Evolutionary conservation across 2,113 vertebrate species (phyloP), one percentile per base, ranked within the genome.

Genomic region (Psilopogon haemacephalus): DNA sequence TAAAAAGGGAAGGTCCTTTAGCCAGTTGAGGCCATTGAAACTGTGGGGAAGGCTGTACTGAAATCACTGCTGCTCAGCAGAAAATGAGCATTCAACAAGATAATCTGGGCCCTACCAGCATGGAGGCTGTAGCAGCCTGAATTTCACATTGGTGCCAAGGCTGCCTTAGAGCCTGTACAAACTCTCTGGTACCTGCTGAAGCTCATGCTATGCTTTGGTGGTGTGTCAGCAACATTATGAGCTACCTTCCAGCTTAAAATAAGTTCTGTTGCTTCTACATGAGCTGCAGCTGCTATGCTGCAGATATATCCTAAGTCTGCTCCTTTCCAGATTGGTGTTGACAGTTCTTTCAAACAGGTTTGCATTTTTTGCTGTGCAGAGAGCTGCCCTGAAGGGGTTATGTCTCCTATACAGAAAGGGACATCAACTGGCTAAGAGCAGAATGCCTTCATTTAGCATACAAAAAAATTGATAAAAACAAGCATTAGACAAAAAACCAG

Each of bases 91-190:
- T 30, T 33, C 28, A 32, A 13, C 0, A 2, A 83, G 30, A 59
- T 62, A 5, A 80, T 21, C 27, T 32, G 55, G 50, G n/a, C 40
- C 44, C 35, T 35, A 64, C n/a, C 50, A 37, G 64, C 44, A 27
- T 40, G 24, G 56, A 58, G n/a, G 33, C 32, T 42, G 56, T 12
- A 63, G 50, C n/a, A 80, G 40, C 33, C 73, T 23, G 46, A 65
- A 50, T 40, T 12, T 74, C 50, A 33, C 4, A 0, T 1, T 0
- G 0, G 8, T 3, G 2, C 59, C 33, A 15, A 40, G 12, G 16
- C 2, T 54, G 40, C 65, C 59, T 70, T 32, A 50, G 37, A 86
- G 54, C 21, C 38, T 33, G 3, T 27, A 59, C 56, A 44, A 83
- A 58, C 32, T 17, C 13, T 18, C 28, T 0, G 0, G 9, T 10